Conservation (phyloP, 2,888 invertebrate species). For the Acheta domesticus region DNA sequence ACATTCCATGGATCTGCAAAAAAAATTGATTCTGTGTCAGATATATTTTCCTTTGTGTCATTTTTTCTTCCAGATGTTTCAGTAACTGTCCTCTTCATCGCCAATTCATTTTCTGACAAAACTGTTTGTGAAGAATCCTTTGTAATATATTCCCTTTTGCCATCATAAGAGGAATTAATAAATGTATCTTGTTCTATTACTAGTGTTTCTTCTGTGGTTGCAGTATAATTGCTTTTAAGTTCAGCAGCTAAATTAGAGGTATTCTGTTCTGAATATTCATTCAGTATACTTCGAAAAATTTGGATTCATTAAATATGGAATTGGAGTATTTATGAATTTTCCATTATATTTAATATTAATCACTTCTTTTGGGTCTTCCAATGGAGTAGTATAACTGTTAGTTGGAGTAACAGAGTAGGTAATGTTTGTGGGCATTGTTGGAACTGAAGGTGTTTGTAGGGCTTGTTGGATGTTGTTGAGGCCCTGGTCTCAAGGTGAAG, state of each 20-base stretch:
- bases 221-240: too few relatives aligned
- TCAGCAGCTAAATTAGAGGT: not conserved
- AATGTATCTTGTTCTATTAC: too few relatives aligned
- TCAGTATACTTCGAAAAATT: not conserved
- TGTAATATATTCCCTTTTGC: too few relatives aligned
- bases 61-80: too few relatives aligned
- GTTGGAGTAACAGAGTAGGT: not conserved
- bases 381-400: not conserved
- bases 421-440: not conserved
- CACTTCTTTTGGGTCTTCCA: not conserved
- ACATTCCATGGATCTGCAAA: too few relatives aligned
- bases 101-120: too few relatives aligned
- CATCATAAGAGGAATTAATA: too few relatives aligned
- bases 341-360: not conserved
- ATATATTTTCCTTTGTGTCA: too few relatives aligned
- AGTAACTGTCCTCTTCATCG: too few relatives aligned
- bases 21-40: too few relatives aligned
- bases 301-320: not conserved
- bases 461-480: slow-evolving; percentile 47
- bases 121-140: too few relatives aligned
- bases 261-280: not conserved
- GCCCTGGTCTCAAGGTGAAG: slow-evolving; percentile 86
- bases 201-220: too few relatives aligned
- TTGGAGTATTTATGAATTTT: not conserved
- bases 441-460: not conserved